These are phyloP conservation scores for Aldabrachelys gigantea DNA, from an alignment of 2,113 vertebrate genomes.

Conservation along the genomic window DNA sequence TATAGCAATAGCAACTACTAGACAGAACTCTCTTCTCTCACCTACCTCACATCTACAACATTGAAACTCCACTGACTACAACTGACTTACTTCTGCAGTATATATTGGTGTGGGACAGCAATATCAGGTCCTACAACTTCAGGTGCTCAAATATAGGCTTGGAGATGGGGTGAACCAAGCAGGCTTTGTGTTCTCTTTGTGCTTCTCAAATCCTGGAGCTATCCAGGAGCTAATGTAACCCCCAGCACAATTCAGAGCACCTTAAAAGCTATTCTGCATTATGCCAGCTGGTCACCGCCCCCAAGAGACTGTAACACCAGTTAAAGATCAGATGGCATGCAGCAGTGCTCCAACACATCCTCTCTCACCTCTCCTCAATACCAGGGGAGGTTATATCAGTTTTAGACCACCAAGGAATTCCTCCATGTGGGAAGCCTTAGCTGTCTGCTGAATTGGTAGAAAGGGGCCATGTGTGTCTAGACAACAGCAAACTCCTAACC, in stretches of 20 bases:
- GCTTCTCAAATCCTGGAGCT: background rate
- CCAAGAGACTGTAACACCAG: background rate
- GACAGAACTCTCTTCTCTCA: background rate
- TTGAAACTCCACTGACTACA: background rate
- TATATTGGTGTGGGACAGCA: background rate
- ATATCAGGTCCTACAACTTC: conserved; percentile 1
- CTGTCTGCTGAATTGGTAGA: background rate
- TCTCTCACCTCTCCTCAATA: background rate
- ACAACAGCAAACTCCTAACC: background rate
- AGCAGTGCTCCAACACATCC: background rate
- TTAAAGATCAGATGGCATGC: conserved; percentile 30
- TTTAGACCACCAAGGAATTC: background rate
- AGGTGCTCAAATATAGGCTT: background rate
- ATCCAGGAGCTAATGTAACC: conserved; percentile 12
- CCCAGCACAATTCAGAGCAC: conserved; percentile 32
- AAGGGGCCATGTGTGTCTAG: background rate
- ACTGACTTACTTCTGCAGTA: background rate
- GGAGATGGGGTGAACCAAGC: background rate
- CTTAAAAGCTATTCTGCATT: conserved; percentile 10
- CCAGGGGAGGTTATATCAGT: background rate
- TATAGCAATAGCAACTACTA: background rate
- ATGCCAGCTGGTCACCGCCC: conserved; percentile 10
- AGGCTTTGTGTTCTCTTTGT: background rate
- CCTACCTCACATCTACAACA: background rate
- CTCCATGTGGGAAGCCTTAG: background rate